Evolutionary conservation across 2,797 vertebrate species (phyloP).

Genomic region (Epinephelus awoara): DNA sequence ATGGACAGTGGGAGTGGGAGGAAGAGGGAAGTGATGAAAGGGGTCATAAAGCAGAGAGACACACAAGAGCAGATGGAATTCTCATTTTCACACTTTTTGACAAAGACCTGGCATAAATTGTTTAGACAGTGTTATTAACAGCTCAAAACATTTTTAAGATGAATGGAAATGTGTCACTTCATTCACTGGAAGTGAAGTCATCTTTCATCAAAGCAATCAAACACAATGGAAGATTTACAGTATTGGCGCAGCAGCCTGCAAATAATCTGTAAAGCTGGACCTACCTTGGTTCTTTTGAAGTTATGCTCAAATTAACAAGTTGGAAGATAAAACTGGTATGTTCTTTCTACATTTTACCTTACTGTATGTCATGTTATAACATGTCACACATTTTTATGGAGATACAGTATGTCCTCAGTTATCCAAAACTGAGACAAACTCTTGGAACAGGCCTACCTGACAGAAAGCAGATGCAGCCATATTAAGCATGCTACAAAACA

Average conservation of each 20-base stretch:
- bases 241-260: conserved; percentile 12
- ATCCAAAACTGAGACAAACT: conserved; percentile 14
- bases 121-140: conserved; percentile 13
- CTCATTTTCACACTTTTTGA: conserved; percentile 35
- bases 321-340: conserved; percentile 9
- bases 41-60: conserved; percentile 12
- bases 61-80: conserved; percentile 11
- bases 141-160: conserved; percentile 12
- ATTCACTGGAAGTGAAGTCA: not conserved
- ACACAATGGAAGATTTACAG: conserved; percentile 38
- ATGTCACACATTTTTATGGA: conserved; percentile 22
- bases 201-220: conserved; percentile 19
- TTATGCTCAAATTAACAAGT: conserved; percentile 19
- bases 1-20: conserved; percentile 22
- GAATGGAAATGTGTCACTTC: conserved; percentile 19
- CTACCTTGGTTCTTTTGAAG: not conserved
- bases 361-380: conserved; percentile 6
- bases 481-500: conserved; percentile 22
- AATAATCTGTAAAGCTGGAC: conserved; percentile 22
- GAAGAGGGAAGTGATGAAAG: conserved; percentile 37
- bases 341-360: conserved; percentile 23
- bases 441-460: conserved; percentile 4
- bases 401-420: conserved; percentile 18
- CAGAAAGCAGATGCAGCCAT: conserved; percentile 30
- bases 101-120: conserved; percentile 3